Evolutionary conservation across 2,113 vertebrate genomes (phyloP).

Genomic region (Charina bottae): DNA sequence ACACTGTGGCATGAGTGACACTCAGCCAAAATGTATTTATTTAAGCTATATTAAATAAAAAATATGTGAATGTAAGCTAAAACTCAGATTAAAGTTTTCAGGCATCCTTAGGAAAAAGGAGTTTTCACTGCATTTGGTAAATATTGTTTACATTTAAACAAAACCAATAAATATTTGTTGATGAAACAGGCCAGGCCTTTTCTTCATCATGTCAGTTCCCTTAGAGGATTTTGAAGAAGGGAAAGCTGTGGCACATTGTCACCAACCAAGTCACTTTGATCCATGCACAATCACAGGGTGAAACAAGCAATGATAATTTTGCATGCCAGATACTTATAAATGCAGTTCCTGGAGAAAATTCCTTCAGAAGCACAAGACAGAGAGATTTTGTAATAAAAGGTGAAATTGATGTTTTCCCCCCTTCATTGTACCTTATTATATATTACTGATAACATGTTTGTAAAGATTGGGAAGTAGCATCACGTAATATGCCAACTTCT

Average conservation of each 20-base stretch:
- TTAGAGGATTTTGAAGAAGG: background rate
- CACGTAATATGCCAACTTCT: background rate
- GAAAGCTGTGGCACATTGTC: background rate
- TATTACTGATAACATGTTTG: background rate
- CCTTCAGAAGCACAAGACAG: background rate
- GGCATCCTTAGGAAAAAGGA: background rate
- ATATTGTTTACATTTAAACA: background rate
- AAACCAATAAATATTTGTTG: background rate
- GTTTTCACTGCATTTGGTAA: background rate
- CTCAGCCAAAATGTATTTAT: background rate
- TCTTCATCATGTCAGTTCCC: background rate
- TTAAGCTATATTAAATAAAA: fast-evolving
- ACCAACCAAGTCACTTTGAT: background rate
- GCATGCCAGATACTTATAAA: background rate
- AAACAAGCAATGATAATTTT: background rate
- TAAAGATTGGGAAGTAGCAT: background rate
- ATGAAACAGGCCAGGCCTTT: background rate
- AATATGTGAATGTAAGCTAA: background rate
- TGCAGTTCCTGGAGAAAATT: background rate
- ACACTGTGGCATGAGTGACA: background rate
- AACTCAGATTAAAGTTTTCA: background rate
- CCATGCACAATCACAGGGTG: background rate
- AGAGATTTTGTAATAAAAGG: background rate
- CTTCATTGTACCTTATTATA: background rate
- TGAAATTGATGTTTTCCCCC: background rate